These are phyloP conservation scores for Chirona hameri DNA, from an alignment of 2,888 invertebrate genomes.

Conservation along the genomic window DNA sequence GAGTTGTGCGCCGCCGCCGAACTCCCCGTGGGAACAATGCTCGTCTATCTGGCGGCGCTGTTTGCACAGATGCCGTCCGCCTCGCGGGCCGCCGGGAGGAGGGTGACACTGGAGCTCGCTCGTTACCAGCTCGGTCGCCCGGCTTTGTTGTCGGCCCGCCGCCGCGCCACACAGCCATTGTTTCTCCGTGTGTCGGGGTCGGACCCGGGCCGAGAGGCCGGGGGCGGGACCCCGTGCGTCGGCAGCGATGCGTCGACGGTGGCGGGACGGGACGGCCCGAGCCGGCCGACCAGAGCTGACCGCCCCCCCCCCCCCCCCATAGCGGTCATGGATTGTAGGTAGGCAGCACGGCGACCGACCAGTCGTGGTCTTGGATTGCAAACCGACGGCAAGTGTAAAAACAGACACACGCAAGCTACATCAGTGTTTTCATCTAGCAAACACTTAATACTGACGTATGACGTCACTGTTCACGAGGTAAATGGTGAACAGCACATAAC, in stretches of 20 bases:
- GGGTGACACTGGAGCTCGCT: background rate
- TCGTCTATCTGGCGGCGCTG: background rate
- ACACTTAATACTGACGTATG: no score
- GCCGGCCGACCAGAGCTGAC: no score
- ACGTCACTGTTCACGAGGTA: no score
- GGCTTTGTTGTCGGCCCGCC: background rate
- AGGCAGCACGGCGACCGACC: no score
- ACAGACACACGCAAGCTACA: no score
- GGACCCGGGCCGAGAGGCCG: background rate
- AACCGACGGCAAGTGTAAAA: no score
- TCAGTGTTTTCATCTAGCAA: no score
- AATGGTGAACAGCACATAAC: no score
- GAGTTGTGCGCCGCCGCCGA: no score
- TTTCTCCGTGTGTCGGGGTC: background rate
- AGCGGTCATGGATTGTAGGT: no score
- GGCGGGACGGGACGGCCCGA: background rate
- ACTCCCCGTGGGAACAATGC: conserved; percentile 8
- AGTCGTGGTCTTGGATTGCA: no score
- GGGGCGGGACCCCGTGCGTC: background rate
- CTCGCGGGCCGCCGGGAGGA: background rate
- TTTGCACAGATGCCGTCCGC: conserved; percentile 5
- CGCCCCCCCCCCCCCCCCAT: no score
- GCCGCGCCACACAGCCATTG: background rate
- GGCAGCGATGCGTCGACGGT: background rate
- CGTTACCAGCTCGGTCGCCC: background rate